Percentiles rank a stretch among this genome's conserved stretches.
These are phyloP conservation scores for Pristiophorus japonicus DNA, from an alignment of 2,113 vertebrate species.

Conservation along the genomic window DNA sequence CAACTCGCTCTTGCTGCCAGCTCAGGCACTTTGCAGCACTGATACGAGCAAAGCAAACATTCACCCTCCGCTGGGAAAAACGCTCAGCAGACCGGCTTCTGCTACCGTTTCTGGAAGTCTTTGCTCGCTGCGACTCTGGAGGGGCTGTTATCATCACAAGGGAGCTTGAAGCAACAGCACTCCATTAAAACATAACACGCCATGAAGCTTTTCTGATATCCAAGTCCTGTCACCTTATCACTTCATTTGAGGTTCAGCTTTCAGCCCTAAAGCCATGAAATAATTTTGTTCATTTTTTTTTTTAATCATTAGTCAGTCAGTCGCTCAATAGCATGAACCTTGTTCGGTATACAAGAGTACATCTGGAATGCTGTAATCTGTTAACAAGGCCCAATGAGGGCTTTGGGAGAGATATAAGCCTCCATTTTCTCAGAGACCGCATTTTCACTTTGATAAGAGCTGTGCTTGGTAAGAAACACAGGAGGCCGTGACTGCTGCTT, in stretches of 20 bases:
- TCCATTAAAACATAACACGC: conserved; percentile 49
- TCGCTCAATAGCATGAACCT: conserved; percentile 44
- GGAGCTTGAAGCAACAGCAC: conserved; percentile 47
- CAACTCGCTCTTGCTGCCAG: conserved; percentile 49
- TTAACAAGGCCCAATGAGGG: conserved; percentile 55
- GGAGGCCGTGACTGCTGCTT: conserved; percentile 40
- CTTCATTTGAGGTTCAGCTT: conserved; percentile 47
- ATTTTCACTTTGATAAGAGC: conserved; percentile 46
- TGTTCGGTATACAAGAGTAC: conserved; percentile 45
- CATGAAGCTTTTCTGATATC: conserved; percentile 44
- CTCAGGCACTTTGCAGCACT: conserved; percentile 42
- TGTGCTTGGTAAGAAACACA: conserved; percentile 41
- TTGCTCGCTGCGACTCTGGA: conserved; percentile 48
- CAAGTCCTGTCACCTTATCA: conserved; percentile 59
- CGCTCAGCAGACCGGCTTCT: conserved; percentile 38
- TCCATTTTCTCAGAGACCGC: conserved; percentile 51
- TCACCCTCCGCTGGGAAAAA: conserved; percentile 46
- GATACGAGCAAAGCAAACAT: conserved; percentile 54
- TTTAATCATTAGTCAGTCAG: conserved; percentile 52
- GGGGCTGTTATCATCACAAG: conserved; percentile 52
- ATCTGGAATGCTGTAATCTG: conserved; percentile 65
- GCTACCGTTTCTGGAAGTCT: conserved; percentile 50
- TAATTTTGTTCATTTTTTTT: conserved; percentile 48
- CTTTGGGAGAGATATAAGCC: conserved; percentile 51
- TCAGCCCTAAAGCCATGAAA: conserved; percentile 56